These are phyloP conservation scores for Strigops habroptila DNA, from an alignment of 2,113 vertebrate genomes.

Conservation along the genomic window DNA sequence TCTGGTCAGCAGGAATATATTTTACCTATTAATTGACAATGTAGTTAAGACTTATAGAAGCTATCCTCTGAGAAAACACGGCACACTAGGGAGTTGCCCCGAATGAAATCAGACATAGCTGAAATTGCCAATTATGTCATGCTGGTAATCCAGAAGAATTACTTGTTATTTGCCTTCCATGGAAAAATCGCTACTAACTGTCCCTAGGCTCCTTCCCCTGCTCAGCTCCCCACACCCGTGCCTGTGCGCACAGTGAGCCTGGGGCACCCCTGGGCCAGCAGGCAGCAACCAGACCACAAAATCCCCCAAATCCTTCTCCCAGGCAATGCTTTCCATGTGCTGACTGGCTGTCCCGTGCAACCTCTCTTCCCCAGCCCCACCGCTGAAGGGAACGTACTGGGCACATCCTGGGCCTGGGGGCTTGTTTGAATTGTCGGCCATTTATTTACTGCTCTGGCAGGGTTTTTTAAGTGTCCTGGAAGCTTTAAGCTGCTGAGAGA, in stretches of 20 bases:
- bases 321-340: not conserved
- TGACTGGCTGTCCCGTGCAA: not conserved
- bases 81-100: not conserved
- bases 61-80: not conserved
- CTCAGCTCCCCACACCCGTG: not conserved
- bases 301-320: not conserved
- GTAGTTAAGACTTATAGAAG: conserved; percentile 2
- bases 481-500: not conserved
- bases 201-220: not conserved
- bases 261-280: not conserved
- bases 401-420: not conserved
- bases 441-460: not conserved
- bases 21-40: not conserved
- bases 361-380: not conserved
- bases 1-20: not conserved
- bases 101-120: not conserved
- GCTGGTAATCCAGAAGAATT: not conserved
- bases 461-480: not conserved
- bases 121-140: not conserved
- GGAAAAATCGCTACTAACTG: not conserved
- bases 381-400: not conserved
- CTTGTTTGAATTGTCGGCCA: not conserved
- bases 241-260: not conserved
- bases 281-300: not conserved
- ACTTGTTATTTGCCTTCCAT: not conserved